Conservation (phyloP, 2,888 invertebrate genomes). For the Agrochola circellaris region DNA sequence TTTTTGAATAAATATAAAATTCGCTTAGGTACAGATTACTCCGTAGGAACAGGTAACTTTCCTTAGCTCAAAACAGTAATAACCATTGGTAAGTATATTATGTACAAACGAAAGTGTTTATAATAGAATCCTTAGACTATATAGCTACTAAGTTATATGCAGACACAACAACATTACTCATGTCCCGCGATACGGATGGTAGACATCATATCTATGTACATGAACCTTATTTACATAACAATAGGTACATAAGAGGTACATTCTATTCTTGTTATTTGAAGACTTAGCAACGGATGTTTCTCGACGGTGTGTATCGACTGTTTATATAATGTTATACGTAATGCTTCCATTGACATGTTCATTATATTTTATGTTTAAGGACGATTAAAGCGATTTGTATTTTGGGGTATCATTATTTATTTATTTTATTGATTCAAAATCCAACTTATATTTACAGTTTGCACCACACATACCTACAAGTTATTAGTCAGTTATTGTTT, state of each 20-base stretch:
- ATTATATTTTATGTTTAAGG: background rate
- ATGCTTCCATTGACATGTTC: background rate
- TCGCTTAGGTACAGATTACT: background rate
- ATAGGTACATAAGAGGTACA: slow-evolving; percentile 15
- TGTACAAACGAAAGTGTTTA: background rate
- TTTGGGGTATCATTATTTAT: background rate
- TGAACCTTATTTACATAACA: slow-evolving; percentile 30
- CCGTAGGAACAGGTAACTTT: background rate
- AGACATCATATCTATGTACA: slow-evolving; percentile 14
- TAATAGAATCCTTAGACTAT: background rate
- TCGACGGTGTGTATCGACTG: background rate
- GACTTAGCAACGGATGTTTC: slow-evolving; percentile 40
- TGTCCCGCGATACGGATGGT: slow-evolving; percentile 1
- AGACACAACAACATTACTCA: slow-evolving; percentile 43
- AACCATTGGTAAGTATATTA: background rate
- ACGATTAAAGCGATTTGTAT: background rate
- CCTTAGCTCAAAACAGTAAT: background rate
- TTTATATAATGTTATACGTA: slow-evolving; percentile 3
- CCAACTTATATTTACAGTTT: no score
- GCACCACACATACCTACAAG: no score
- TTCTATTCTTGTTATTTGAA: slow-evolving; percentile 39
- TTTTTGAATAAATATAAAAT: background rate
- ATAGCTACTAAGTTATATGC: background rate
- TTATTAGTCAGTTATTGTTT: no score
- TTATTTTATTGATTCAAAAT: no score